These are phyloP conservation scores for Scomberomorus guttatus DNA, from an alignment of 2,797 vertebrate genomes.

Conservation along the genomic window DNA sequence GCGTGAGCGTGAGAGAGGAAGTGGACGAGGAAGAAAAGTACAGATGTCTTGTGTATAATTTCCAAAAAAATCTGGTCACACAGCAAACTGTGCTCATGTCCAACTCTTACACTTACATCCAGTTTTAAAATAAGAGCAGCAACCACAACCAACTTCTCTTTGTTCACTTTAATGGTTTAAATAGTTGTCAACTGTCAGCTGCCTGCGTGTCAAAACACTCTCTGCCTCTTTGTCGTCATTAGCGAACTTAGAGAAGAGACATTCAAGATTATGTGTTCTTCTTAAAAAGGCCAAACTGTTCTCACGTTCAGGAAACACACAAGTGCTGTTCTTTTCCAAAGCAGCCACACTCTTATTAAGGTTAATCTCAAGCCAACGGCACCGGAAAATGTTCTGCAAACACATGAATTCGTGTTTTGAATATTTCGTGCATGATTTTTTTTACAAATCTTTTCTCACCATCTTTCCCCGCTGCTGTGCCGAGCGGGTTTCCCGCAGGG, in stretches of 20 bases:
- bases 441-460: conserved; percentile 82
- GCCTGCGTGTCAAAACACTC: not conserved
- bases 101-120: not conserved
- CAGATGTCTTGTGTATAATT: too few species aligned
- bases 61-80: not conserved
- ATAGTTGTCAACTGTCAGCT: too few species aligned
- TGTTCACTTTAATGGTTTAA: not conserved
- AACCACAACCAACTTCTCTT: not conserved
- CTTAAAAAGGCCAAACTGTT: not conserved
- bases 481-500: conserved; percentile 95
- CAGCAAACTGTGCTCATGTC: not conserved
- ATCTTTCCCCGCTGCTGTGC: conserved; percentile 98
- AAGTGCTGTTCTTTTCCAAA: not conserved
- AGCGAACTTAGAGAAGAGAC: not conserved
- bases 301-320: not conserved
- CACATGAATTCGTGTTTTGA: not conserved
- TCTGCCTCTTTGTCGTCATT: not conserved
- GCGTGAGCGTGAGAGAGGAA: conserved; percentile 21
- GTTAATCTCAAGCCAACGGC: not conserved
- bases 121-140: not conserved
- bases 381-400: not conserved
- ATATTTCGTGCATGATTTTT: not conserved
- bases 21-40: not conserved
- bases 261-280: too few species aligned
- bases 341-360: not conserved